These are phyloP conservation scores for Noctua pronuba DNA, from an alignment of 2,888 invertebrate species.

Conservation along the genomic window DNA sequence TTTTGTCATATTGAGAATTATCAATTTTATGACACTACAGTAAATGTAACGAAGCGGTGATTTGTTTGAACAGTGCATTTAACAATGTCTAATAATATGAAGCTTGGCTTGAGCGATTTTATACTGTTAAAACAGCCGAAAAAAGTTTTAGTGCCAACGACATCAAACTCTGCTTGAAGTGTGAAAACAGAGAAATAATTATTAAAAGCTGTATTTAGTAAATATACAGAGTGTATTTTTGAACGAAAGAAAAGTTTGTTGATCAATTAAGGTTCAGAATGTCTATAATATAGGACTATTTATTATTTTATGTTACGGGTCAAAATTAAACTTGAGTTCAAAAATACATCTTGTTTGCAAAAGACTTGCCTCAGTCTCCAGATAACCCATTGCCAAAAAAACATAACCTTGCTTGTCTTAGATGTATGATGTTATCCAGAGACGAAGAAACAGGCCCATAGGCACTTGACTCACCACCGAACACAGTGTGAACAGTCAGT, in stretches of 20 bases:
- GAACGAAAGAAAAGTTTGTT: neutral
- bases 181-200: slow-evolving; percentile 4
- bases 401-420: neutral
- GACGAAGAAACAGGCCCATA: neutral
- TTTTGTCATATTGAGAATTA: neutral
- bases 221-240: neutral
- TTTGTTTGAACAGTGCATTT: slow-evolving; percentile 20
- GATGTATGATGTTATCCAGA: neutral
- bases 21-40: too few relatives aligned
- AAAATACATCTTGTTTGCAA: neutral
- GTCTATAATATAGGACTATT: neutral
- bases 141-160: too few relatives aligned
- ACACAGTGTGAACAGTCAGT: neutral
- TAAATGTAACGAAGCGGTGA: slow-evolving; percentile 10
- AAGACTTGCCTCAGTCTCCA: neutral
- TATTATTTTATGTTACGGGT: neutral
- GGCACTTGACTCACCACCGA: neutral
- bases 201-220: neutral
- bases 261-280: neutral
- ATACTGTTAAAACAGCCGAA: neutral
- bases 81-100: neutral
- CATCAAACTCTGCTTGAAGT: neutral
- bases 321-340: neutral
- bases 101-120: neutral
- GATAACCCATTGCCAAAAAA: neutral